Evolutionary conservation across 2,797 vertebrate genomes (phyloP).

Genomic region (Clarias fuscus): DNA sequence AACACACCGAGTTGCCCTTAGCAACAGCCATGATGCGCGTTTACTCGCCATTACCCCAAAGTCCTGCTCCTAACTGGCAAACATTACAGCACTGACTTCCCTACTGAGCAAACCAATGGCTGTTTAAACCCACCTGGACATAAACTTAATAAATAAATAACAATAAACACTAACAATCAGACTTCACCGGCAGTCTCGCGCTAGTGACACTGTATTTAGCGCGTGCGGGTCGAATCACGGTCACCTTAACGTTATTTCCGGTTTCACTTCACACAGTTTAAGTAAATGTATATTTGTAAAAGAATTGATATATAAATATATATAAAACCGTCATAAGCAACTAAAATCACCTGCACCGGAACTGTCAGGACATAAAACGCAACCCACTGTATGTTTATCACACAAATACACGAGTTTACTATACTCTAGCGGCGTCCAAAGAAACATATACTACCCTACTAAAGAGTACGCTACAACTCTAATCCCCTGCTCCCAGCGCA

Average conservation of each 20-base stretch:
- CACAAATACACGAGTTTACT: not conserved
- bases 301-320: too few relatives aligned
- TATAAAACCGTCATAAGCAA: not conserved
- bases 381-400: not conserved
- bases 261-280: not conserved
- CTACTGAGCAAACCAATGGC: not conserved
- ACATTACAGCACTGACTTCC: not conserved
- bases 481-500: too few relatives aligned
- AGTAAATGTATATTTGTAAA: not conserved
- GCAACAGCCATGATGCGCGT: constrained; percentile 3
- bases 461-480: not conserved
- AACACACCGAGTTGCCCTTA: constrained; percentile 22
- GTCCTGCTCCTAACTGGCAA: not conserved
- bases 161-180: not conserved
- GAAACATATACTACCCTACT: not conserved
- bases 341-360: not conserved
- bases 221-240: not conserved
- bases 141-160: not conserved
- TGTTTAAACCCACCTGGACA: not conserved
- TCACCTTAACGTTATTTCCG: not conserved
- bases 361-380: not conserved
- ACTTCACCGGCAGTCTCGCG: not conserved
- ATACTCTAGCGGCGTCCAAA: not conserved
- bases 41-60: constrained; percentile 41
- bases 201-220: not conserved